A percentile compares a stretch with the other conserved stretches of the same genome.
Conservation (phyloP, 1,140 invertebrate genomes). For the Trachymyrmex cornetzi region DNA sequence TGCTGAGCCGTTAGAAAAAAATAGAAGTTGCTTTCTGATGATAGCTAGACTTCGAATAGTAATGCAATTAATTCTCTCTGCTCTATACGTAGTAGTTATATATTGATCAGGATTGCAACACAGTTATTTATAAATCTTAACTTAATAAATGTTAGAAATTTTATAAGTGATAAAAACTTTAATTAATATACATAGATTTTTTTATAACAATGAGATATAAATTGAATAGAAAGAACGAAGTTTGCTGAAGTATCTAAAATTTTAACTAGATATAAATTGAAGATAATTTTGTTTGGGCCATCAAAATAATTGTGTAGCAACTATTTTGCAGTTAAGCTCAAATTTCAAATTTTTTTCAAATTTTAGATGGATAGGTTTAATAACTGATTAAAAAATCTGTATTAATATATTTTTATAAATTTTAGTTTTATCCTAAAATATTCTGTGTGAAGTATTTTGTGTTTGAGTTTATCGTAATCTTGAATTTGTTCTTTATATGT, state of each 20-base stretch:
- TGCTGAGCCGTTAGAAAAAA: not conserved
- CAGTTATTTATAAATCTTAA: not conserved
- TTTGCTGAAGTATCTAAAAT: too few species aligned
- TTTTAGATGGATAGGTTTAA: too few species aligned
- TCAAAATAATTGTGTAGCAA: too few species aligned
- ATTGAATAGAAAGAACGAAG: not conserved
- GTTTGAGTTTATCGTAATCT: not conserved
- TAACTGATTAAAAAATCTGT: too few species aligned
- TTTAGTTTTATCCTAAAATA: not conserved
- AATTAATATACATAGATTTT: not conserved
- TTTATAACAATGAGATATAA: not conserved
- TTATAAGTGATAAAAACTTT: not conserved
- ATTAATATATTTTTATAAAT: too few species aligned
- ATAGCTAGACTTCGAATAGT: not conserved
- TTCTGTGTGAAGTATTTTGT: not conserved
- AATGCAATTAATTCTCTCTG: not conserved
- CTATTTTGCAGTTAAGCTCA: too few species aligned
- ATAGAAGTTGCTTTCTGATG: constrained; percentile 7
- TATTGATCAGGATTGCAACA: not conserved
- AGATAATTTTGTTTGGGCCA: too few species aligned
- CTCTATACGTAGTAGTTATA: not conserved
- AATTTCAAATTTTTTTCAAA: too few species aligned
- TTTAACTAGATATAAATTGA: too few species aligned
- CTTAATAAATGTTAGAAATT: not conserved
- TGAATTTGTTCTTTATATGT: not conserved